Base-by-base conservation (phyloP, 2,797 vertebrate species). In the Petrocephalus schoutedeni region DNA sequence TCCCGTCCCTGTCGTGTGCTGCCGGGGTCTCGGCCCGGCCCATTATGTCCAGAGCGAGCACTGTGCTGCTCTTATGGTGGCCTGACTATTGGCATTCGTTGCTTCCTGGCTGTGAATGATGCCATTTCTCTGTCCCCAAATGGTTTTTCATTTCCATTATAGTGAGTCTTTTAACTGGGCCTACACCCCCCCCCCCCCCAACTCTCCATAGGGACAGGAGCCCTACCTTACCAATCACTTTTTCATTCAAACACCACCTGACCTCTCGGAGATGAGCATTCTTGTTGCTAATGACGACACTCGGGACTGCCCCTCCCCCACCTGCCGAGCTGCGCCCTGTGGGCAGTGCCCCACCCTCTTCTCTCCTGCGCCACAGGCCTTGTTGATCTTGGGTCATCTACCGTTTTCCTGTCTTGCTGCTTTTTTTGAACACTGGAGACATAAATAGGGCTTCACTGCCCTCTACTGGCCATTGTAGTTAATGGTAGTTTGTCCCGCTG, bases 311-410 rank as follows among this genome's bases (percentile, higher is more conserved):
- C 56, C 12, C 28, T 21, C 28, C 59, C 59, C 21, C 7, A 7
- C 7, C 2, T 8, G 4, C 4, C 5, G 6, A 49, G 45, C n/a
- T 49, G 23, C 54, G 36, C 54, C 36, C 71, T 9, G 12, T 58
- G 54, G 58, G 16, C 28, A 8, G 2, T 59, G 12, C 1, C 56
- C 45, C 84, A 41, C 23, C 51, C 10, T 32, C 84, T 9, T 85
- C 49, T 23, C 10, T 32, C 57, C 54, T 41, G 12, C 28, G 10
- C 7, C 14, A 41, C 53, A 32, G 54, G 16, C 54, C 53, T 85
- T 85, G 7, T 57, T 85, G 23, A 58, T 57, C 54, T 85, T 53
- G 57, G 83, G 83, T 85, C 51, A 57, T 54, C 83, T 85, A 36
- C 53, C 36, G 83, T 85, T 7, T 85, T 54, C 83, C 23, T 85